Base-by-base conservation (phyloP, 2,888 invertebrate species). In the Lasius platythorax region DNA sequence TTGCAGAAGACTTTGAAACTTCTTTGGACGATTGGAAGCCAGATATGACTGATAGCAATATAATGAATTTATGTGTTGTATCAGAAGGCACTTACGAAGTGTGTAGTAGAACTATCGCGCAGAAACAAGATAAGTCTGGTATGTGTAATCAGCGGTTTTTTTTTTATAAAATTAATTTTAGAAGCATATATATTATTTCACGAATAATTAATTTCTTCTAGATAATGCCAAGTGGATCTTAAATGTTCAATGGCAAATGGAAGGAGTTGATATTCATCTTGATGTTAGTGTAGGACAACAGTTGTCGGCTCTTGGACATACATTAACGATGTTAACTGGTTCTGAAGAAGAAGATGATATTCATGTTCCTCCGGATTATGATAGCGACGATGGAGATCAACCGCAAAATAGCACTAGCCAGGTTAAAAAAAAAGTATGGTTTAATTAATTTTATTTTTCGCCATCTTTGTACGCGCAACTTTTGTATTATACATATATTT, bases 241-340 rank as follows among this genome's bases (percentile, higher is more conserved):
- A 83, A 99, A 99, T 95, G 99, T 99, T 0, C 98, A 98, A 88
- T 99, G 99, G 99, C 98, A 99, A 95, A 99, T 99, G 99, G 98
- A 99, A 95, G 99, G 99, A 73, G 99, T 99, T 11, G 99, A 99
- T 93, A 99, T 99, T 88, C 99, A 99, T 94, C 95, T 99, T 82
- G 99, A 99, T 95, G 98, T 99, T 0, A 98, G 98, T 94, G 98
- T 99, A 64, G 99, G 99, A 76, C 99, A 99, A 95, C 98, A 99
- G 93, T 96, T 99, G 40, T 99, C 99, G 0, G 98, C 99, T 0
- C 96, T 99, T 56, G 99, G 99, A 0, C 98, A 99, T 94, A 99
- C 99, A 0, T 96, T 99, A 81, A 99, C 99, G 0, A 98, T 99
- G 96, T 96, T 99, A 67, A 99, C 99, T 0, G 99, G 98, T 6